Evolutionary conservation across 2,797 vertebrate species (phyloP).

Genomic region (Loris lydekkerianus): DNA sequence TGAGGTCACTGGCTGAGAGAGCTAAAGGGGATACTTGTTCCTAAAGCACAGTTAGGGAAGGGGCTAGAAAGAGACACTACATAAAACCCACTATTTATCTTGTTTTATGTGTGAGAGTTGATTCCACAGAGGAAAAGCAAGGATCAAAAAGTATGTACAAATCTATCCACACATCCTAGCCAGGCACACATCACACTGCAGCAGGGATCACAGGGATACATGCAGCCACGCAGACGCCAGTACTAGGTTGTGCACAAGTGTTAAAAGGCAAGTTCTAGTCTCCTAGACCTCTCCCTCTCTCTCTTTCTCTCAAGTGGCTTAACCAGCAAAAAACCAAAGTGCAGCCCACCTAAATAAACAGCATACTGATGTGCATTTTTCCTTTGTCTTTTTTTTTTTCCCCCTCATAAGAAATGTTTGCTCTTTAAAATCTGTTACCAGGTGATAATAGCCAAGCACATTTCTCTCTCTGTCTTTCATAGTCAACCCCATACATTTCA

Average conservation of each 20-base stretch:
- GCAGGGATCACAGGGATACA: not conserved
- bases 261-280: conserved; percentile 66
- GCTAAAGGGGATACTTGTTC: not conserved
- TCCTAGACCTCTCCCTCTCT: not conserved
- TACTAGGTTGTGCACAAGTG: not conserved
- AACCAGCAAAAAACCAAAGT: conserved; percentile 65
- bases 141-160: not conserved
- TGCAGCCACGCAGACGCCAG: not conserved
- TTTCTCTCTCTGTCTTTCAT: conserved; percentile 8
- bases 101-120: not conserved
- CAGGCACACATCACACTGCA: not conserved
- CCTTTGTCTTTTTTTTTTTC: conserved; percentile 53
- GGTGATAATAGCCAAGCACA: conserved; percentile 70
- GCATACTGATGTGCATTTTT: conserved; percentile 73
- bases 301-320: conserved; percentile 68
- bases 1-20: not conserved
- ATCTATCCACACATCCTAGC: not conserved
- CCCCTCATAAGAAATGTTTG: conserved; percentile 63
- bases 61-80: not conserved
- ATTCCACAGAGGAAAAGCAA: conserved; percentile 18
- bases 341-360: conserved; percentile 59
- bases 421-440: conserved; percentile 81
- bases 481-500: conserved; percentile 65
- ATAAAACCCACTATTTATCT: not conserved
- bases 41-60: not conserved